These are phyloP conservation scores for Chrysolina oricalcia DNA, from an alignment of 2,888 invertebrate genomes.

Conservation along the genomic window DNA sequence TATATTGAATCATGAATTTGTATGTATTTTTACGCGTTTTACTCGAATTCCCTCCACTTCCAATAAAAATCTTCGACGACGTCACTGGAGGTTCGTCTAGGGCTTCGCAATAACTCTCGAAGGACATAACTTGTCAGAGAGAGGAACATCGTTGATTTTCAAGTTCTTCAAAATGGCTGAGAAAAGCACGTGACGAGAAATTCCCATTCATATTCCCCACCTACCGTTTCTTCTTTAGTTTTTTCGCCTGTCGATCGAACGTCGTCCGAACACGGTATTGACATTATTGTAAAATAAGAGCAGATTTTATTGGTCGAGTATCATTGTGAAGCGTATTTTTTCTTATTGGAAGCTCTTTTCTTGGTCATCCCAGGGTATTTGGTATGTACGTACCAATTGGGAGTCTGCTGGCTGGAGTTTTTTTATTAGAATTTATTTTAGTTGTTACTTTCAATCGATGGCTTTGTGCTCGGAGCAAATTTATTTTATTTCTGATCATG, in stretches of 20 bases:
- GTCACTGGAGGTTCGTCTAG: neutral
- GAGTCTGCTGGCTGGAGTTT: slow-evolving; percentile 16
- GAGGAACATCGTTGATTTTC: slow-evolving; percentile 52
- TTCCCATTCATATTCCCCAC: slow-evolving; percentile 56
- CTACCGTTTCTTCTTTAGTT: slow-evolving; percentile 44
- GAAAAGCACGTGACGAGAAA: slow-evolving; percentile 54
- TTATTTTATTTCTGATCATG: slow-evolving; percentile 33
- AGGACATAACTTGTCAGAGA: slow-evolving; percentile 47
- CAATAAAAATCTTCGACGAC: neutral
- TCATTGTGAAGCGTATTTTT: slow-evolving; percentile 53
- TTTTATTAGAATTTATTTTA: slow-evolving; percentile 22
- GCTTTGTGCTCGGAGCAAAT: slow-evolving; percentile 10
- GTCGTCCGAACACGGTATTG: slow-evolving; percentile 49
- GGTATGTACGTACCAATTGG: slow-evolving; percentile 45
- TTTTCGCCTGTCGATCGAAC: slow-evolving; percentile 44
- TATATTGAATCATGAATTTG: no score
- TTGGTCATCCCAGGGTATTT: slow-evolving; percentile 43
- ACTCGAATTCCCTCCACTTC: neutral
- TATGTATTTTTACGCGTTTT: no score
- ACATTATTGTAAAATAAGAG: slow-evolving; percentile 57
- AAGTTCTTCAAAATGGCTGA: slow-evolving; percentile 62
- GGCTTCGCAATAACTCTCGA: slow-evolving; percentile 39
- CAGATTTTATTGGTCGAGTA: slow-evolving; percentile 56
- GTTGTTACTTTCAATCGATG: slow-evolving; percentile 29
- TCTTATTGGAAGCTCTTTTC: slow-evolving; percentile 46